Evolutionary conservation across 2,113 vertebrate species (phyloP).

Genomic region (Calypte anna): DNA sequence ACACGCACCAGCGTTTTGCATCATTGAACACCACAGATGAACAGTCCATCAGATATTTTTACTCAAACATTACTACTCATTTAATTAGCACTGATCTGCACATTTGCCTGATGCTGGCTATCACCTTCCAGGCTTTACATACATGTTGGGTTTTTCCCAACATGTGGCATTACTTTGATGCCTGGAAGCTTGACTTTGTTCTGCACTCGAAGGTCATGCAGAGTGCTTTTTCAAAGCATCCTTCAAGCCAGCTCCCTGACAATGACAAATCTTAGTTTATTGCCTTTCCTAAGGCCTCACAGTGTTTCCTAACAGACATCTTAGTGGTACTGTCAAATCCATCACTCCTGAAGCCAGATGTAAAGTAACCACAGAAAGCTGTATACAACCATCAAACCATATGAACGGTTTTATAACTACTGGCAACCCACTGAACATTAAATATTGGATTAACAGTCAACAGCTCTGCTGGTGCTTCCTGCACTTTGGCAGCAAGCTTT

Average conservation of each 20-base stretch:
- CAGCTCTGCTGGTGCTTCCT: conserved; percentile 57
- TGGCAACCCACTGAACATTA: conserved; percentile 41
- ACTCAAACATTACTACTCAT: neutral
- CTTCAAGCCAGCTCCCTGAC: conserved; percentile 26
- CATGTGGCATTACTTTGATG: conserved; percentile 28
- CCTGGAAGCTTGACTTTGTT: neutral
- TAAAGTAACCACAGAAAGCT: conserved; percentile 37
- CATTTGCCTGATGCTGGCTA: neutral
- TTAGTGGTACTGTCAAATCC: conserved; percentile 4
- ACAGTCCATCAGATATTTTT: rapidly evolving
- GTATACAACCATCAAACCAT: conserved; percentile 22
- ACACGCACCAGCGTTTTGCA: rapidly evolving
- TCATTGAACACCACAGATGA: rapidly evolving
- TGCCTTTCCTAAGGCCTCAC: conserved; percentile 16
- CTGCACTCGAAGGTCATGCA: neutral
- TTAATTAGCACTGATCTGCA: neutral
- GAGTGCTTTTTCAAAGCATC: conserved; percentile 18
- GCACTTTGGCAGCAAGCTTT: conserved; percentile 17
- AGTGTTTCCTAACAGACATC: conserved; percentile 15
- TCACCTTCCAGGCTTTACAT: neutral
- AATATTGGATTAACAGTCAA: conserved; percentile 58
- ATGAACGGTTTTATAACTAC: conserved; percentile 13
- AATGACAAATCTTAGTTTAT: conserved; percentile 13
- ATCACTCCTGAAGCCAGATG: conserved; percentile 10
- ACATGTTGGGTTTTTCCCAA: neutral